These are phyloP conservation scores for Amblyjoppa fuscipennis DNA, from an alignment of 2,888 invertebrate genomes.

Conservation along the genomic window DNA sequence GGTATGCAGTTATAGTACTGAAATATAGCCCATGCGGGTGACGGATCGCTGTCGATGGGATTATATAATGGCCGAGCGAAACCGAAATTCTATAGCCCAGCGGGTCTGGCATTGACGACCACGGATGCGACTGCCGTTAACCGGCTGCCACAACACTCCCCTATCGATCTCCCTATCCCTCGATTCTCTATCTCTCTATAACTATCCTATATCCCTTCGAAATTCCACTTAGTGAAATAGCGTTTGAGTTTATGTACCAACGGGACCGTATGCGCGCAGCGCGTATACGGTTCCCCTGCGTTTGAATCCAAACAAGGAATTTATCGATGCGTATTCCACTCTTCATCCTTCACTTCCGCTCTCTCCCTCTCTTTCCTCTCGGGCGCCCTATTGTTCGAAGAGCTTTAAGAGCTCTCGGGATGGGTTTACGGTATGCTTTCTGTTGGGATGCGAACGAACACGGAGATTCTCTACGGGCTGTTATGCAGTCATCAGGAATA, in stretches of 20 bases:
- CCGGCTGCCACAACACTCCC: slow-evolving; percentile 32
- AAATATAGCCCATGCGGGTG: slow-evolving; percentile 43
- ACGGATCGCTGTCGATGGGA: slow-evolving; percentile 61
- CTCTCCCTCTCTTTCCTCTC: background rate
- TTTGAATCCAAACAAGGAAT: slow-evolving; percentile 45
- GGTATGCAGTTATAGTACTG: background rate
- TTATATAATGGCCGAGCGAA: slow-evolving; percentile 60
- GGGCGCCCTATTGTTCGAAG: slow-evolving; percentile 35
- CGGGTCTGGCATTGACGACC: slow-evolving; percentile 55
- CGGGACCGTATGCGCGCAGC: slow-evolving; percentile 26
- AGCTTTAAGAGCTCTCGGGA: slow-evolving; percentile 52
- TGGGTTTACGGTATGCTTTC: slow-evolving; percentile 33
- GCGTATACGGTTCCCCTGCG: slow-evolving; percentile 21
- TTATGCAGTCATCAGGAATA: slow-evolving; percentile 25
- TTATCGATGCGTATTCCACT: slow-evolving; percentile 29
- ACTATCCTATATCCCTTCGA: slow-evolving; percentile 20
- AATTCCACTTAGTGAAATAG: slow-evolving; percentile 53
- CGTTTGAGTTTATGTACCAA: slow-evolving; percentile 48
- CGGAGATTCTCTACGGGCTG: background rate
- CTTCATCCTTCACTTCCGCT: slow-evolving; percentile 1
- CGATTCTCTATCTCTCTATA: slow-evolving; percentile 31
- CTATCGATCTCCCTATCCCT: slow-evolving; percentile 48
- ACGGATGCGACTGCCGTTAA: slow-evolving; percentile 53
- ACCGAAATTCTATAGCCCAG: slow-evolving; percentile 46
- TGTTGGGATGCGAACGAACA: background rate